Evolutionary conservation across 2,113 vertebrate species (phyloP).

Genomic region (Gallinago paraguaiae): DNA sequence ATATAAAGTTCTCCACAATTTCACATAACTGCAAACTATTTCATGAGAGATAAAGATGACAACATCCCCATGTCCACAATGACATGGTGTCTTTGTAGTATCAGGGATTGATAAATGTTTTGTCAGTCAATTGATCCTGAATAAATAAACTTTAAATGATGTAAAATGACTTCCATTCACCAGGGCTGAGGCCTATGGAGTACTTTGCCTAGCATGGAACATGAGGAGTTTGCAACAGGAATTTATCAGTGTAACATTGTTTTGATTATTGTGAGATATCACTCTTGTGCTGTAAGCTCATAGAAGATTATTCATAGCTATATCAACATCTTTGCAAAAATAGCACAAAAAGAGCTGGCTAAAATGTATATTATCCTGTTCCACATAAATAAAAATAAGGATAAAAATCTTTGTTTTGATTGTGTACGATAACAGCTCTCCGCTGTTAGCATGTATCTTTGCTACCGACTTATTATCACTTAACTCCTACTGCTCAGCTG

Average conservation of each 20-base stretch:
- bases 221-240: background rate
- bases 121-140: background rate
- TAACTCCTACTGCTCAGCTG: constrained; percentile 38
- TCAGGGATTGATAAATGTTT: background rate
- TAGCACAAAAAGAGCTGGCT: background rate
- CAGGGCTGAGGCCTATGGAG: background rate
- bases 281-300: background rate
- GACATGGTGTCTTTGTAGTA: background rate
- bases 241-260: background rate
- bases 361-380: background rate
- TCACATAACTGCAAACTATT: background rate
- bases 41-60: background rate
- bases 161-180: background rate
- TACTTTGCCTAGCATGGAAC: background rate
- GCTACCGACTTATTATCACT: background rate
- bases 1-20: background rate
- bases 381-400: background rate
- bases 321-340: background rate
- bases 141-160: background rate
- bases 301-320: background rate
- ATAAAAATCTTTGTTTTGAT: background rate
- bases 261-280: background rate
- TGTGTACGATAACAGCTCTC: background rate
- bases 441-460: background rate
- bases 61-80: background rate